Conservation (phyloP, 2,113 vertebrate genomes). For the Macheiramphus alcinus region DNA sequence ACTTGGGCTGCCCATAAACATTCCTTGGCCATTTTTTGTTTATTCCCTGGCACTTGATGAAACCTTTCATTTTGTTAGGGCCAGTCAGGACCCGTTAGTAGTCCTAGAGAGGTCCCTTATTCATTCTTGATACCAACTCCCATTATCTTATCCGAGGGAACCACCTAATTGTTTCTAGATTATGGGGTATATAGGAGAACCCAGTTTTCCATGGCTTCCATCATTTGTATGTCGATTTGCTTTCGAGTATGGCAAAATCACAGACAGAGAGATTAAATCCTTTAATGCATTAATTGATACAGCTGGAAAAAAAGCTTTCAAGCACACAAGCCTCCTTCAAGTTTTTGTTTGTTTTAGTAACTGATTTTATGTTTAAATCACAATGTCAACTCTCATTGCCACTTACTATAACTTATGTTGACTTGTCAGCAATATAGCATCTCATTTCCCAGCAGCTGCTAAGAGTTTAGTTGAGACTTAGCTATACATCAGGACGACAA, state of each 20-base stretch:
- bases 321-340: not conserved
- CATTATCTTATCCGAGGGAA: not conserved
- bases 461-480: not conserved
- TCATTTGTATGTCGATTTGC: not conserved
- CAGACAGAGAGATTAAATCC: not conserved
- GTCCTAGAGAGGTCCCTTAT: not conserved
- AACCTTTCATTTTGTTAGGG: not conserved
- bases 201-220: not conserved
- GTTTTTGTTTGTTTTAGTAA: not conserved
- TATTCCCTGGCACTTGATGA: not conserved
- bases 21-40: not conserved
- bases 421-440: not conserved
- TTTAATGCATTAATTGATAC: not conserved
- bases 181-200: not conserved
- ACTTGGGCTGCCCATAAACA: not conserved
- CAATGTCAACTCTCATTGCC: not conserved
- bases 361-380: not conserved
- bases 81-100: not conserved
- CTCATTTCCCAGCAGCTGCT: slow-evolving; percentile 13
- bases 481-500: not conserved
- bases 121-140: not conserved
- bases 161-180: not conserved
- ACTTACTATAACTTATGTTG: slow-evolving; percentile 2
- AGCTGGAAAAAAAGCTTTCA: not conserved
- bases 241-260: not conserved